Conservation (phyloP, 1,140 invertebrate species). For the Leptonema lineaticorne region DNA sequence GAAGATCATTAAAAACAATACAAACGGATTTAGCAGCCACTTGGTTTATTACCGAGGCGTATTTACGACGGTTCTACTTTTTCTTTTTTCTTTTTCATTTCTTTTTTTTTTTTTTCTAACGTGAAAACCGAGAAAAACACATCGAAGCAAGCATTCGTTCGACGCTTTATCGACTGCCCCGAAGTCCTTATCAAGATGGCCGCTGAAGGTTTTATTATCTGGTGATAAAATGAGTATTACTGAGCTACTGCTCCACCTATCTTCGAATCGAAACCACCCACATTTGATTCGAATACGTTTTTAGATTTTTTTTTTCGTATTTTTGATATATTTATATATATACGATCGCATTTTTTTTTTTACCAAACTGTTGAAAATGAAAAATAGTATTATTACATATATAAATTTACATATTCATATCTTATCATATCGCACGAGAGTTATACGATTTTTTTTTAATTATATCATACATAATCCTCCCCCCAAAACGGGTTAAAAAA, state of each 20-base stretch:
- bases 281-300: not conserved
- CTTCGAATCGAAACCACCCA: constrained; percentile 4
- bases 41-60: constrained; percentile 3
- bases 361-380: too few species aligned
- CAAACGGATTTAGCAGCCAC: not conserved
- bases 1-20: constrained; percentile 20
- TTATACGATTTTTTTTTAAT: too few species aligned
- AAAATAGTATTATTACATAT: too few species aligned
- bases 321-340: too few species aligned
- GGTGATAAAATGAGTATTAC: constrained; percentile 23
- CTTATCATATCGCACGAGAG: too few species aligned
- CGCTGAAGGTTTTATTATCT: constrained; percentile 30
- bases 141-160: constrained; percentile 10
- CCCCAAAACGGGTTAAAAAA: too few species aligned
- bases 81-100: not conserved
- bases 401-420: too few species aligned
- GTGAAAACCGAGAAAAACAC: constrained; percentile 16
- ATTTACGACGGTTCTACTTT: not conserved
- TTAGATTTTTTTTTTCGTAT: too few species aligned
- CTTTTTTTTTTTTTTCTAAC: not conserved
- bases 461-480: too few species aligned
- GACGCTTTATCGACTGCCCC: constrained; percentile 15
- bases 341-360: too few species aligned
- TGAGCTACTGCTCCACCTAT: not conserved
- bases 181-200: constrained; percentile 18